Percentiles rank a stretch among this genome's conserved stretches.
Evolutionary conservation across 1,140 invertebrate species (phyloP).

Genomic region (Cherax quadricarinatus): DNA sequence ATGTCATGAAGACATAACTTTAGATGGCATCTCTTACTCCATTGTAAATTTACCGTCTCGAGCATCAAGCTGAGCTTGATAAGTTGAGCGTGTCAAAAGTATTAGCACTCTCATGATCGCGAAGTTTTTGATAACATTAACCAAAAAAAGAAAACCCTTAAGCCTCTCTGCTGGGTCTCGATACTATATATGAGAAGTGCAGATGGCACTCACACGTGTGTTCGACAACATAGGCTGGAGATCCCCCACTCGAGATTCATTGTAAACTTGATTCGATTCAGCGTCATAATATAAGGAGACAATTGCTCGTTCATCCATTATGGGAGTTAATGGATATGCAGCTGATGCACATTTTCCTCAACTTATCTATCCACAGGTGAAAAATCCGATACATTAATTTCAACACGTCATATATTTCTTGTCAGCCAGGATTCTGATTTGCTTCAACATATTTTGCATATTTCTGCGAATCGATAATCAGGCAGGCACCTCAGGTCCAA

Average conservation of each 20-base stretch:
- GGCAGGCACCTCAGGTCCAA: background rate
- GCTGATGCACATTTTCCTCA: background rate
- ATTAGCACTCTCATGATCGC: too few species aligned
- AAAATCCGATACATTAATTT: background rate
- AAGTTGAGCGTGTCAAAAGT: too few species aligned
- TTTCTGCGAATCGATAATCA: background rate
- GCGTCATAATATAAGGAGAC: background rate
- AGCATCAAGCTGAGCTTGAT: too few species aligned
- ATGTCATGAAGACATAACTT: too few species aligned
- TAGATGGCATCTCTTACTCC: too few species aligned
- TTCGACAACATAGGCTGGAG: background rate
- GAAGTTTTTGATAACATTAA: too few species aligned
- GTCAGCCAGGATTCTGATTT: background rate
- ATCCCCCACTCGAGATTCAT: background rate
- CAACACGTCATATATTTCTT: constrained; percentile 24
- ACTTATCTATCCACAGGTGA: background rate
- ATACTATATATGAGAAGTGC: too few species aligned
- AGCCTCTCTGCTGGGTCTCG: too few species aligned
- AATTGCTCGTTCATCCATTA: background rate
- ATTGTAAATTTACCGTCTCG: too few species aligned
- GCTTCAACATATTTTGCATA: constrained; percentile 26
- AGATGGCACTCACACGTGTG: background rate
- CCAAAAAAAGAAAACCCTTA: background rate
- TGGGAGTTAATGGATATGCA: background rate
- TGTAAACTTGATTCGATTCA: background rate